Evolutionary conservation across 2,113 vertebrate species (phyloP).

Genomic region (Gambusia affinis): DNA sequence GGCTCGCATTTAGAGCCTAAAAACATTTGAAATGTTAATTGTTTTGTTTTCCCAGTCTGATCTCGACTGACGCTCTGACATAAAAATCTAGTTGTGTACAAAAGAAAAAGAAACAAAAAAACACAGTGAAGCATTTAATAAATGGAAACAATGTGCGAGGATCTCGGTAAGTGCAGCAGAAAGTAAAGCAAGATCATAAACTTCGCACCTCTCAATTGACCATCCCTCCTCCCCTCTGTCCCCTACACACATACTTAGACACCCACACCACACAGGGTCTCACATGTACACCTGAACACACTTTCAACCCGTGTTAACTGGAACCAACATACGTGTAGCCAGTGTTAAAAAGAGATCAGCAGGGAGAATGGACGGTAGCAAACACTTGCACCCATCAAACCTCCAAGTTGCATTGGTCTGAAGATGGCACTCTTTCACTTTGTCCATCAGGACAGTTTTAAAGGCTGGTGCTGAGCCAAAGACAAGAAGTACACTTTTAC

Average conservation of each 20-base stretch:
- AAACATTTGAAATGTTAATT: slow-evolving; percentile 21
- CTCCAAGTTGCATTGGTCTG: slow-evolving; percentile 58
- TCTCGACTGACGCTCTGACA: neutral
- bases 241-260: slow-evolving; percentile 6
- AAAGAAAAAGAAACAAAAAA: neutral
- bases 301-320: slow-evolving; percentile 56
- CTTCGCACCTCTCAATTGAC: slow-evolving; percentile 60
- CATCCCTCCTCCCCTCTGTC: neutral
- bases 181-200: slow-evolving; percentile 65
- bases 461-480: neutral
- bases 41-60: neutral
- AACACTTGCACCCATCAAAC: neutral
- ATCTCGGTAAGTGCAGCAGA: slow-evolving; percentile 40
- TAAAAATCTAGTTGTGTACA: neutral
- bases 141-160: slow-evolving; percentile 20
- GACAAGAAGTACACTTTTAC: neutral
- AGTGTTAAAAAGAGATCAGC: slow-evolving; percentile 22
- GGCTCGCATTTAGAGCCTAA: slow-evolving; percentile 34
- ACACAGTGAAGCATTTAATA: neutral
- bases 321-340: slow-evolving; percentile 58
- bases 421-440: slow-evolving; percentile 86
- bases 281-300: slow-evolving; percentile 50
- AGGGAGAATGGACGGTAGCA: neutral
- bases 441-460: slow-evolving; percentile 13
- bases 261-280: slow-evolving; percentile 7